phyloP scores from a whole-genome alignment of 2,797 vertebrate species.

The Liparis tanakae region DNA sequence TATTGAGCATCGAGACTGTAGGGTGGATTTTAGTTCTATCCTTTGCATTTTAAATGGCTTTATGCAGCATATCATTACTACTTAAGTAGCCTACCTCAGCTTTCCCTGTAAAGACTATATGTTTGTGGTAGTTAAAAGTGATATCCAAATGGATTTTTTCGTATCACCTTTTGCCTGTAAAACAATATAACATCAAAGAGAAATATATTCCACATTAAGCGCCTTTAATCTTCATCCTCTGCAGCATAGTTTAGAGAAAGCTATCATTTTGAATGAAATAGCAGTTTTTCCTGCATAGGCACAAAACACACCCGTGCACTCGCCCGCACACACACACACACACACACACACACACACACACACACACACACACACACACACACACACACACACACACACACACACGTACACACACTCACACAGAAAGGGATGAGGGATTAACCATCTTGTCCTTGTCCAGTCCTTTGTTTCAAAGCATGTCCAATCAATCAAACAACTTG shows the following conservation, averaged over 20 bases:
- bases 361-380: neutral
- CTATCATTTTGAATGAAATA: conserved; percentile 12
- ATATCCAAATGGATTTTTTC: conserved; percentile 35
- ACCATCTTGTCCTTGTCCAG: conserved; percentile 30
- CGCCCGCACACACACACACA: conserved; percentile 1
- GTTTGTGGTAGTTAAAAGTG: conserved; percentile 58
- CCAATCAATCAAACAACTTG: conserved; percentile 36
- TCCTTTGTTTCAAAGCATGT: conserved; percentile 29
- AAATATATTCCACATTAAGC: conserved; percentile 12
- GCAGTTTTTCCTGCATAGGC: conserved; percentile 10
- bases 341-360: neutral
- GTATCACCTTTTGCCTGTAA: conserved; percentile 9
- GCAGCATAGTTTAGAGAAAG: conserved; percentile 20
- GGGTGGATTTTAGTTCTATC: conserved; percentile 74
- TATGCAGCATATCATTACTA: conserved; percentile 74
- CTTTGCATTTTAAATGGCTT: conserved; percentile 78
- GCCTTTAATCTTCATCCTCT: conserved; percentile 1
- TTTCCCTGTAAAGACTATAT: conserved; percentile 52
- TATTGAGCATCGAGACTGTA: conserved; percentile 77
- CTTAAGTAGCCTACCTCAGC: conserved; percentile 62
- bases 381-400: neutral
- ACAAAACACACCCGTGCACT: neutral
- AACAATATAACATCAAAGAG: conserved; percentile 23
- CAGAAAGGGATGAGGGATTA: conserved; percentile 11
- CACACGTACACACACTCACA: conserved; percentile 13